Evolutionary conservation across 2,888 invertebrate genomes (phyloP), one percentile per base, ranked within the genome.

Genomic region (Anorthoa munda): DNA sequence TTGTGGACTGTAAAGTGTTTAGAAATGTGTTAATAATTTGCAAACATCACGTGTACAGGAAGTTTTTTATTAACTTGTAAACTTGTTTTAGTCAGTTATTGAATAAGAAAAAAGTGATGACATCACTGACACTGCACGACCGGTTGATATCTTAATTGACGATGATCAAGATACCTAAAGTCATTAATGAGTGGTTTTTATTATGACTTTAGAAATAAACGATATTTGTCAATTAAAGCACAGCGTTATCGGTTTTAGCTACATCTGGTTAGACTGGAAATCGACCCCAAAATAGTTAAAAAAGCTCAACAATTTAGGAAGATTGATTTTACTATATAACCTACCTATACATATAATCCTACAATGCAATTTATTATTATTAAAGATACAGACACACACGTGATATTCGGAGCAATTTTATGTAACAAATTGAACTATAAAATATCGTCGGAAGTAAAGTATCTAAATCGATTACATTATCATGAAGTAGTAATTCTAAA

Each of bases 131-230:
- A 26, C n/a, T 18, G 39, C 9, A 48, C 0, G 48, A 48, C 18
- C n/a, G 18, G 11, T 51, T 39, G 23, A 18, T 21, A 15, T 17
- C 17, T 46, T 39, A 45, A 39, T 60, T 3, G 11, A 13, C 9
- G 13, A 68, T 23, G 39, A 39, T 68, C 23, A 64, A 63, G 23
- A 68, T 68, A 48, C 2, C 21, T 60, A 48, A n/a, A 17, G 50
- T 7, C 7, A 46, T 59, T 12, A 26, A 26, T 66, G 2, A 17
- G 0, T n/a, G 23, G 13, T 45, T 45, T 21, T 45, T 50, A 15
- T 48, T 2, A 2, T 17, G 23, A 9, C 13, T 39, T 31, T 18
- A 58, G 18, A 55, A 56, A 26, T 31, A 58, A 58, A 58, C 2
- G 58, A 31, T 21, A 21, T 4, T 15, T 60, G n/a, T 45, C 17